phyloP scores from a whole-genome alignment of 2,888 invertebrate genomes.

The Drosophila bunnanda region DNA sequence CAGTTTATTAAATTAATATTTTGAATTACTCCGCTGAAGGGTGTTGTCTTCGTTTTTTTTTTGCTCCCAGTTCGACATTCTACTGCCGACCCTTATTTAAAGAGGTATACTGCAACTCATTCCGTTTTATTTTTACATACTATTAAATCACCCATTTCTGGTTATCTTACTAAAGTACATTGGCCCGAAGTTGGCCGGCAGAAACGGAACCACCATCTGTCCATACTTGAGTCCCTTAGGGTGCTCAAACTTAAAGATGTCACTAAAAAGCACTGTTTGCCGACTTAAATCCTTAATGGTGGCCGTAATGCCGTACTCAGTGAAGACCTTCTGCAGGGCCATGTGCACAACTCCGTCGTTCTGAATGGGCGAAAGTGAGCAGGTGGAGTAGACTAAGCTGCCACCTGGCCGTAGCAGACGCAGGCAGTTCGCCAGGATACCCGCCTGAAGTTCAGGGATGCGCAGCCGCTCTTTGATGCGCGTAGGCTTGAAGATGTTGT shows the following conservation, averaged over 20 bases:
- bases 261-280: constrained; percentile 87
- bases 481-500: constrained; percentile 93
- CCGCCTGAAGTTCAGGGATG: constrained; percentile 93
- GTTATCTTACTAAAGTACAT: constrained; percentile 92
- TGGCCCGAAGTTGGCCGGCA: constrained; percentile 96
- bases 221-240: constrained; percentile 90
- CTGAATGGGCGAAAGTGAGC: constrained; percentile 97
- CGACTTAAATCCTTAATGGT: constrained; percentile 90
- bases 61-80: neutral
- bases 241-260: constrained; percentile 88
- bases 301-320: constrained; percentile 88
- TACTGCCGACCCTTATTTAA: neutral
- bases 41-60: neutral
- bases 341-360: constrained; percentile 98
- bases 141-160: constrained; percentile 82
- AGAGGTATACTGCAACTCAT: neutral
- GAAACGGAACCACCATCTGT: constrained; percentile 92
- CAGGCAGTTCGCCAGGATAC: constrained; percentile 87
- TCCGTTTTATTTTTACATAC: no score
- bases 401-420: constrained; percentile 88
- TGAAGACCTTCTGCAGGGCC: constrained; percentile 91
- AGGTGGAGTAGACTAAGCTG: constrained; percentile 97
- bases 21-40: neutral
- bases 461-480: constrained; percentile 92
- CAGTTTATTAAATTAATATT: constrained; percentile 2